Conservation (phyloP, 1,140 invertebrate genomes). For the Calephelis virginiensis region DNA sequence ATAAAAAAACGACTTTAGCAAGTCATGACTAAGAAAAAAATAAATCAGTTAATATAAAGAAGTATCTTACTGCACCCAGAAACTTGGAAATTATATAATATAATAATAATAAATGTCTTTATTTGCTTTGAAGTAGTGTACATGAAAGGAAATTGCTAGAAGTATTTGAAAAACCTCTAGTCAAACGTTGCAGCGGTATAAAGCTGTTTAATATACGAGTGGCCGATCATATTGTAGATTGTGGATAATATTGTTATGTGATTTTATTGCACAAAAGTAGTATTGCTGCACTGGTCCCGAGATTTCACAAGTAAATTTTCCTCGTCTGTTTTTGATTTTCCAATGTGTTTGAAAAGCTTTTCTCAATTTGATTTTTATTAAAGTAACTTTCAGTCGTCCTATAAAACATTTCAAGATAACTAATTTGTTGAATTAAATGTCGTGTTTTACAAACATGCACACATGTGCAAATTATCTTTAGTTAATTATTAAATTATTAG, state of each 20-base stretch:
- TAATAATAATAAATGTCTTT: too few species aligned
- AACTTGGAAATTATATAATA: too few species aligned
- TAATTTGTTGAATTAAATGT: too few species aligned
- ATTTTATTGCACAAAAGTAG: conserved; percentile 22
- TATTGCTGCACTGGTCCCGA: conserved; percentile 4
- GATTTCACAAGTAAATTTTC: conserved; percentile 11
- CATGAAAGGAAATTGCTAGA: too few species aligned
- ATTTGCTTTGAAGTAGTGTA: too few species aligned
- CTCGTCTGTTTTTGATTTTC: not conserved
- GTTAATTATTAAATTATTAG: too few species aligned
- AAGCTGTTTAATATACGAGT: conserved; percentile 44
- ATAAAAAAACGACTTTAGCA: too few species aligned
- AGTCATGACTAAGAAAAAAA: conserved; percentile 35
- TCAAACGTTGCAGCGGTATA: conserved; percentile 38
- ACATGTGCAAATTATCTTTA: too few species aligned
- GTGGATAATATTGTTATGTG: conserved; percentile 46
- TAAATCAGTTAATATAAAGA: conserved; percentile 59
- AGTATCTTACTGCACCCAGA: conserved; percentile 50
- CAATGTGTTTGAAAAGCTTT: not conserved
- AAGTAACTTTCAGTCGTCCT: not conserved
- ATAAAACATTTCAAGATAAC: not conserved
- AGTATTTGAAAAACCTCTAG: conserved; percentile 44
- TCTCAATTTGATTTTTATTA: not conserved
- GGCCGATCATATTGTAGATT: conserved; percentile 45
- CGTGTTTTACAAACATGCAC: too few species aligned